Evolutionary conservation across 2,888 invertebrate genomes (phyloP), one percentile per base, ranked within the genome.

Genomic region (Parnassius apollo): DNA sequence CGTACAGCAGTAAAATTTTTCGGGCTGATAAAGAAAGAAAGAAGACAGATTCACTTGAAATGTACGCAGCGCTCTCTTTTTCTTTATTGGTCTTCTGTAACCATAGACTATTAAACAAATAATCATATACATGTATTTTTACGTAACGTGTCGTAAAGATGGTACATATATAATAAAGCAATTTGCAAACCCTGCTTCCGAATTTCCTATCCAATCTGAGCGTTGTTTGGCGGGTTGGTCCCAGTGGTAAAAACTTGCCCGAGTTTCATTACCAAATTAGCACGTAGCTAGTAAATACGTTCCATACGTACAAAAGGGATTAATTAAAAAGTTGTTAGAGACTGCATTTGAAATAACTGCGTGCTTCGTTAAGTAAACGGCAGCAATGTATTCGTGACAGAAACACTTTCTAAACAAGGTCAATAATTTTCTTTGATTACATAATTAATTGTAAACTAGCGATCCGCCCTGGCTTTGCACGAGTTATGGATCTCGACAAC

Each of bases 161-260:
- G 13, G 46, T 2, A 12, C 18, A 22, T 42, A 58, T 18, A n/a
- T 50, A 62, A 55, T 45, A 55, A 25, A 25, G 25, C 4, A 25
- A 25, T 25, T 25, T 25, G 25, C 25, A 25, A 60, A 50, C 49
- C 62, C 53, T 52, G 25, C 56, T 49, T 66, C 65, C 67, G 65
- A 70, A 70, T 67, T 70, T 69, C 69, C 71, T 56, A 57, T 57
- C 64, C 69, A 71, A 71, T 70, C 71, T 67, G 64, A 48, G 55
- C 52, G 60, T 49, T 62, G 66, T 66, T 18, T 60, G 62, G 65
- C 68, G 64, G 50, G 62, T 65, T 59, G 57, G 51, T 59, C 58
- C 51, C 56, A 45, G 44, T 45, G 54, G 57, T 35, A 45, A 56
- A 50, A 61, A n/a, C 54, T 9, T 12, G 18, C 11, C 48, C 55